phyloP scores from a whole-genome alignment of 2,888 invertebrate species.

The Parascotia fuliginaria region DNA sequence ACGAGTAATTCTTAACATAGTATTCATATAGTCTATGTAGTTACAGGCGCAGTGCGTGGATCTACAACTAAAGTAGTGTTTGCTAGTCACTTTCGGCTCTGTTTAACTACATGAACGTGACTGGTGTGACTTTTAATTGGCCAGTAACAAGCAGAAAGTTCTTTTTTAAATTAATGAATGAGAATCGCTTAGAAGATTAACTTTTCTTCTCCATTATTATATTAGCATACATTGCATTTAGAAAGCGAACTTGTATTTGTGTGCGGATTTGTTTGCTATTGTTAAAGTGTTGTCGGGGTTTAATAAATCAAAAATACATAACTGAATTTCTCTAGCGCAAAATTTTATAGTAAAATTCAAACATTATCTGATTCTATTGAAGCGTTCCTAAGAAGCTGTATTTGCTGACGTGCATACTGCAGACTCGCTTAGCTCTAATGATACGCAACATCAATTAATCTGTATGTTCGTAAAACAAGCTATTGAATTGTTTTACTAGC shows the following conservation, averaged over 20 bases:
- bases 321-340: slow-evolving; percentile 56
- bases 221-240: slow-evolving; percentile 55
- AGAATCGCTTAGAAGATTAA: slow-evolving; percentile 60
- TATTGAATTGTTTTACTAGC: slow-evolving; percentile 67
- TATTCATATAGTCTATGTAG: slow-evolving; percentile 6
- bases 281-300: slow-evolving; percentile 22
- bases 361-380: slow-evolving; percentile 71
- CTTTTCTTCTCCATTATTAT: slow-evolving; percentile 63
- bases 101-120: slow-evolving; percentile 59
- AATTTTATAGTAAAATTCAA: slow-evolving; percentile 57
- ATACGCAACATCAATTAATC: slow-evolving; percentile 58
- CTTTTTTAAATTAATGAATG: slow-evolving; percentile 73
- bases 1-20: background rate
- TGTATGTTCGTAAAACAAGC: slow-evolving; percentile 57
- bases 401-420: slow-evolving; percentile 59
- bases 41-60: background rate
- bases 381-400: slow-evolving; percentile 68
- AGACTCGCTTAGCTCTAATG: slow-evolving; percentile 52
- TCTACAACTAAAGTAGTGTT: slow-evolving; percentile 31
- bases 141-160: slow-evolving; percentile 72
- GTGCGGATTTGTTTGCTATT: slow-evolving; percentile 35
- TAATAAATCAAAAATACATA: slow-evolving; percentile 19
- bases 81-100: slow-evolving; percentile 68
- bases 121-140: slow-evolving; percentile 72
- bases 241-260: slow-evolving; percentile 66